A percentile compares a stretch with the other conserved stretches of the same genome.
phyloP scores from a whole-genome alignment of 2,113 vertebrate genomes.

The Spea multiplicata region DNA sequence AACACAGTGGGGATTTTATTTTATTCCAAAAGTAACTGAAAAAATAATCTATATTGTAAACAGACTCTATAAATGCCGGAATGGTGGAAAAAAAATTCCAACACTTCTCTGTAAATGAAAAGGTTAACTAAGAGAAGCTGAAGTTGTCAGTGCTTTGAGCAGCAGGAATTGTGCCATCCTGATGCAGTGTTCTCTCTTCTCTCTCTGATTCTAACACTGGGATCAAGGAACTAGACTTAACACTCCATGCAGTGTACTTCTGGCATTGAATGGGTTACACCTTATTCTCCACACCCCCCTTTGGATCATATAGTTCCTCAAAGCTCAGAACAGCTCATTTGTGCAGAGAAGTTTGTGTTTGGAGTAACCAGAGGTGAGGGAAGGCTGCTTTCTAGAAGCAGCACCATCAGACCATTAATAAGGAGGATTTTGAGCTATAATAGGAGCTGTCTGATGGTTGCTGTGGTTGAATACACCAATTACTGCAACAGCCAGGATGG shows the following conservation, averaged over 20 bases:
- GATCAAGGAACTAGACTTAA: no score
- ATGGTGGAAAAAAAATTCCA: no score
- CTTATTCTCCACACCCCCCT: slow-evolving; percentile 44
- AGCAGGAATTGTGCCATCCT: no score
- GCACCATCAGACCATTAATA: slow-evolving; percentile 10
- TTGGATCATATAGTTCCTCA: slow-evolving; percentile 49
- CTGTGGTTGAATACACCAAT: neutral
- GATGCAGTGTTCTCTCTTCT: no score
- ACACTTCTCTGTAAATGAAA: no score
- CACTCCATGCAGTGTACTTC: no score
- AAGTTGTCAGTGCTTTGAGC: no score
- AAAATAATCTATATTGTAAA: neutral
- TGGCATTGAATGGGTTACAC: slow-evolving; percentile 5
- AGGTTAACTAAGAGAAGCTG: no score
- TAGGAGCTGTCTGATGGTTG: slow-evolving; percentile 2
- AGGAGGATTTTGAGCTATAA: slow-evolving; percentile 4
- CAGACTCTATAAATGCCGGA: no score
- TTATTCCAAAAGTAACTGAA: neutral
- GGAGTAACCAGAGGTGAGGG: slow-evolving; percentile 48
- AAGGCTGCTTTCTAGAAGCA: slow-evolving; percentile 6
- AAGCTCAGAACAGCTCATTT: slow-evolving; percentile 52
- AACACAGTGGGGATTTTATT: no score
- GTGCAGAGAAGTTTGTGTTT: slow-evolving; percentile 45
- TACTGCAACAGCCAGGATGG: slow-evolving; percentile 14
- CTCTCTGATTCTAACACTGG: no score